Evolutionary conservation across 2,888 invertebrate genomes (phyloP), one percentile per base, ranked within the genome.

Genomic region (Pristionchus japonicus): DNA sequence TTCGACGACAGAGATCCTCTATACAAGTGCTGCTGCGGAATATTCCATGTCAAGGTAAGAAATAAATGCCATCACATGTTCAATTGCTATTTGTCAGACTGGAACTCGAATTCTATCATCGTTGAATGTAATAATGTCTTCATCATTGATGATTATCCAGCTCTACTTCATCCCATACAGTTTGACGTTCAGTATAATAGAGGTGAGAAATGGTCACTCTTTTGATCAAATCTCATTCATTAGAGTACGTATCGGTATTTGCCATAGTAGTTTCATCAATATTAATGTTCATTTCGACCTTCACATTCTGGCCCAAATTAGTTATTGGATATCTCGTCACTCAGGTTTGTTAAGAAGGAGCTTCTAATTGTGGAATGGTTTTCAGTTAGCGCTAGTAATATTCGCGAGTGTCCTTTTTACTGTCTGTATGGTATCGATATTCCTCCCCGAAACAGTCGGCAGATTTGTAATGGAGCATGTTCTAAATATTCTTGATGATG

Each of bases 1-100:
- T 85, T 85, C 31, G 43, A 85, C 20, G 85, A 85, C 17, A n/a
- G 85, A 6, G 85, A 85, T 43, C 85, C 85, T 27, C 61, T 85
- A 13, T 85, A 64, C 43, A 40, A 64, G n/a, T 85, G 85, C 20
- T 85, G 85, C 34, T 85, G 85, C n/a, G 85, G 85, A 17, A 20
- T 40, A 20, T 27, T 85, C 6, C 85, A 85, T 64, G 47, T 85
- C 61, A 85, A 64, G 34, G 85, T 85, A 49, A 43, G 43, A 31
- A 9, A 6, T 13, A 0, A 9, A 27, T 52, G 23, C 9, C 7
- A 20, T 3, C 52, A n/a, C n/a, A n/a, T 1, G 34, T 34, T 47
- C 3, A 20, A n/a, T 27, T 15, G 6, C 6, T 9, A 7, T 15
- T 34, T 6, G 31, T 1, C 31, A 83, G 82, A 49, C 52, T 20